Evolutionary conservation across 2,888 invertebrate genomes (phyloP), one percentile per base, ranked within the genome.

Genomic region (Caenorhabditis sp.): DNA sequence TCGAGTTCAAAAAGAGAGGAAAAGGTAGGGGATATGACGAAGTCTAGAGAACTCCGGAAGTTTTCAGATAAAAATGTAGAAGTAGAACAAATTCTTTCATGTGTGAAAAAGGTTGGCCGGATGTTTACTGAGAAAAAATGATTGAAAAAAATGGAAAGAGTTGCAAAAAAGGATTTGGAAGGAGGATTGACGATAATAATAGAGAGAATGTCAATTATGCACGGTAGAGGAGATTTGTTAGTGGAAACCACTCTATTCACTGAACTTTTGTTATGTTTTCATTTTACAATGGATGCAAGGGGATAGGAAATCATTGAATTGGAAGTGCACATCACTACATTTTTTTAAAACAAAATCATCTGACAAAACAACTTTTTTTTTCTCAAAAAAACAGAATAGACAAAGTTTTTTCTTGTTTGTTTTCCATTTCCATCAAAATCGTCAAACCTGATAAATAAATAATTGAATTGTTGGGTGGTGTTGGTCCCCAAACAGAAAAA

Each of bases 201-300:
- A 24, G 30, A 50, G 35, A 55, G 41, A 32, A 30, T 58, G 41
- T 24, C 58, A 26, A 68, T 68, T 68, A 68, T 68, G 43, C 58
- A 68, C 58, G 68, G 68, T 68, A 68, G 58, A 58, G 59, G n/a
- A 59, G 52, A 35, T 68, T 59, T 59, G 68, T 48, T 35, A 37
- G 52, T 2, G 24, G 17, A 7, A 32, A 37, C 2, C 9, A 35
- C 9, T 35, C 13, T 9, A 9, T 35, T 35, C 35, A 35, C 13
- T 9, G 35, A 9, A 3, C n/a, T n/a, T n/a, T n/a, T n/a, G n/a
- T n/a, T n/a, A n/a, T n/a, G n/a, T n/a, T n/a, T n/a, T n/a, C n/a
- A n/a, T 7, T 35, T 35, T 35, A 13, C 35, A 35, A 9, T 35
- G 13, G 13, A 35, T 9, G 4, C 35, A 7, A 2, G 35, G 9